These are phyloP conservation scores for Philhelius pedissequus DNA, from an alignment of 2,888 invertebrate species.

Conservation along the genomic window DNA sequence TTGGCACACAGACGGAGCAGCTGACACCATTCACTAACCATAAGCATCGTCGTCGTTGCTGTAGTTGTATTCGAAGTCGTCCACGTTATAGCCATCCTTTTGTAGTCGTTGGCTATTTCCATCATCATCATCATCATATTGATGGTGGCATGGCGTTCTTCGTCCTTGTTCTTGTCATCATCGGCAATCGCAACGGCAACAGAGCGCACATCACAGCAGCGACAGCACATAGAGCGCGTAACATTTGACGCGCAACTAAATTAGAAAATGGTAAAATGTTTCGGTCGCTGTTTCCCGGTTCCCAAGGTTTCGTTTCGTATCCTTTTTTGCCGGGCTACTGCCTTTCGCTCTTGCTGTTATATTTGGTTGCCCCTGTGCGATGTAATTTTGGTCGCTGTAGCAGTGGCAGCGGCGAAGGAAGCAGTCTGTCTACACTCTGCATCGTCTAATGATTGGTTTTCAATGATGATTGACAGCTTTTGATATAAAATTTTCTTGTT, in stretches of 20 bases:
- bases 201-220: conserved; percentile 34
- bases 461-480: conserved; percentile 69
- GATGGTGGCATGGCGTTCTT: conserved; percentile 2
- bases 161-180: conserved; percentile 26
- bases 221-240: conserved; percentile 55
- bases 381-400: conserved; percentile 46
- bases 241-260: conserved; percentile 68
- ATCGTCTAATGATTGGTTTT: conserved; percentile 67
- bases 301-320: conserved; percentile 4
- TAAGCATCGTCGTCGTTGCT: conserved; percentile 11
- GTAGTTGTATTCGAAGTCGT: background rate
- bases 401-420: conserved; percentile 32
- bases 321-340: conserved; percentile 1
- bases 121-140: conserved; percentile 21
- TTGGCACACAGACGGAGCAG: conserved; percentile 43
- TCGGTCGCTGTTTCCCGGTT: conserved; percentile 38
- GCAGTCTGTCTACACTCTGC: conserved; percentile 60
- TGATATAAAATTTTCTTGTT: conserved; percentile 64
- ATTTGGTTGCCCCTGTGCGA: conserved; percentile 9
- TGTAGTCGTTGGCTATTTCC: conserved; percentile 13
- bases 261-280: conserved; percentile 65
- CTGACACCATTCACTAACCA: conserved; percentile 64
- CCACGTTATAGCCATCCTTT: background rate
- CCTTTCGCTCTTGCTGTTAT: background rate
- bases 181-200: conserved; percentile 27